phyloP scores from a whole-genome alignment of 2,888 invertebrate genomes.

The Torymus texanus region DNA sequence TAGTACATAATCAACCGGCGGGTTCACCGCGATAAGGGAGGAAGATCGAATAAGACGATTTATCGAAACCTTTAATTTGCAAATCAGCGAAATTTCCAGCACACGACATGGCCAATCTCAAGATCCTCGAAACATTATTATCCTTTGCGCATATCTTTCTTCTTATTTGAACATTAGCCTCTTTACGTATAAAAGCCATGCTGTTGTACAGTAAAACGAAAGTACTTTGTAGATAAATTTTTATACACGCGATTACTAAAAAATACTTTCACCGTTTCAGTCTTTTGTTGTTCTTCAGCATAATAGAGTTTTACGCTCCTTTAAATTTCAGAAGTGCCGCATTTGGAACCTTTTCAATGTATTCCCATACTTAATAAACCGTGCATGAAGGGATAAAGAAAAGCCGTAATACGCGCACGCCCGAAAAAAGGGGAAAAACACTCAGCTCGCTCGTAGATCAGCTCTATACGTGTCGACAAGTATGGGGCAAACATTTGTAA shows the following conservation, averaged over 20 bases:
- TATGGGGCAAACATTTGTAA: conserved; percentile 45
- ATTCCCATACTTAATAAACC: neutral
- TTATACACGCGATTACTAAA: too few species aligned
- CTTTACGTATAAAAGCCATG: too few species aligned
- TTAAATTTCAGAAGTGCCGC: neutral
- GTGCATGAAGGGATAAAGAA: conserved; percentile 37
- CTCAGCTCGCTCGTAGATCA: conserved; percentile 2
- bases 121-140: neutral
- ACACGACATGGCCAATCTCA: neutral
- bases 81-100: conserved; percentile 28
- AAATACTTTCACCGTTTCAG: neutral
- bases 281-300: too few species aligned
- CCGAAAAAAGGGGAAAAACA: conserved; percentile 15
- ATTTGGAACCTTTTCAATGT: conserved; percentile 20
- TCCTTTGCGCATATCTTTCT: neutral
- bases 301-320: too few species aligned
- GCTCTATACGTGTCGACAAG: conserved; percentile 38
- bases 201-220: too few species aligned
- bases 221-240: too few species aligned
- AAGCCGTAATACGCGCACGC: neutral
- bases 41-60: conserved; percentile 9
- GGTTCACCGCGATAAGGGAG: conserved; percentile 30
- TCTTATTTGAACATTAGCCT: neutral
- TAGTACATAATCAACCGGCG: neutral
- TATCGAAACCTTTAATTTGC: conserved; percentile 41